Base-by-base conservation (phyloP, 2,797 vertebrate genomes). In the Paramormyrops hopkinsi region DNA sequence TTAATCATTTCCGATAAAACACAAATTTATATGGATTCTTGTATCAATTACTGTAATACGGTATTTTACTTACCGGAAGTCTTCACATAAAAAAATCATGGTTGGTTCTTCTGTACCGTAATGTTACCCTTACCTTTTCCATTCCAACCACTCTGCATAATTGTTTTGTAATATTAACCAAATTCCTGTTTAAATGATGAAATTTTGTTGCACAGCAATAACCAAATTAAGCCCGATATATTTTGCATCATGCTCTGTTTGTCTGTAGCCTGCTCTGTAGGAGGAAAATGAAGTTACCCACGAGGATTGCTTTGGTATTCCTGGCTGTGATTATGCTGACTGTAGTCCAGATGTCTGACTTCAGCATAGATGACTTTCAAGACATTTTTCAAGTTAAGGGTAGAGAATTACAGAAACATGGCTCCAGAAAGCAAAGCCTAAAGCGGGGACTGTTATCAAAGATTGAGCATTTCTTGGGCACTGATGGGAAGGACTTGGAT, bases 341-440 rank as follows among this genome's bases (percentile, higher is more conserved):
- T 37, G 33, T 87, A 33, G 53, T 87, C 48, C 53, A 53, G 51
- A 59, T 22, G 53, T 7, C 51, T 22, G 48, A 56, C 53, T 41
- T 87, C 85, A 41, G 19, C 85, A 87, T 56, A 87, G 22, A 87
- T 12, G 76, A 46, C 17, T 82, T 82, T 82, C 76, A 82, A n/a
- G 76, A 82, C 86, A 87, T 51, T 29, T 82, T 86, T 86, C 84
- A 54, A 53, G 50, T 53, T 12, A 86, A 33, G 84, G 51, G 48
- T 14, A 85, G 44, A 17, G 83, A 22, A 48, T 86, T 53, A 48
- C 22, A 86, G 48, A 51, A 86, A 29, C 84, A 29, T 19, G n/a
- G 46, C 14, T 19, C 46, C 48, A 48, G 12, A 53, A 29, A 17
- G 12, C n/a, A 14, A 17, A 29, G 11, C 25, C 19, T 14, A 29